These are phyloP conservation scores for Drosophila meridiana DNA, from an alignment of 2,888 invertebrate genomes.

Conservation along the genomic window DNA sequence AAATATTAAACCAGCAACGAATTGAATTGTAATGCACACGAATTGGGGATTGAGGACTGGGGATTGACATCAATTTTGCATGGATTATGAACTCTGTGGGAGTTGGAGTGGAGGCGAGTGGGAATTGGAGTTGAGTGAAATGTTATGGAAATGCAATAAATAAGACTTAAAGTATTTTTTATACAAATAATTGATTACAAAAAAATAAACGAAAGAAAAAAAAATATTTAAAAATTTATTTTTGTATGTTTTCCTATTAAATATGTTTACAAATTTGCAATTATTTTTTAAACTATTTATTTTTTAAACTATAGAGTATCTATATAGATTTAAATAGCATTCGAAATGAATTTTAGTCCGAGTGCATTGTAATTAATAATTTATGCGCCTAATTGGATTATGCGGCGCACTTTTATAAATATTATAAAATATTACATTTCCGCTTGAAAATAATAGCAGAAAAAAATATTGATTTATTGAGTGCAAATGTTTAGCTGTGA, in stretches of 20 bases:
- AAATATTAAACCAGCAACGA: conserved; percentile 31
- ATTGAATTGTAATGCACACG: conserved; percentile 10
- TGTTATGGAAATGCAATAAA: conserved; percentile 5
- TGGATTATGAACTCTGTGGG: conserved; percentile 30
- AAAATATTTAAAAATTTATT: conserved; percentile 4
- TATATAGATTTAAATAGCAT: background rate
- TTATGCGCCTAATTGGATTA: conserved; percentile 48
- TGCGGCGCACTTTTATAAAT: conserved; percentile 17
- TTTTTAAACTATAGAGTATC: background rate
- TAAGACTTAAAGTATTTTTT: conserved; percentile 4
- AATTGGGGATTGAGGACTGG: background rate
- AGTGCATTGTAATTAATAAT: conserved; percentile 44
- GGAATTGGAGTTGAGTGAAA: background rate
- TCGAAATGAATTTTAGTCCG: conserved; percentile 13
- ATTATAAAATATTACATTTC: conserved; percentile 8
- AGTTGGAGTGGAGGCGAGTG: background rate
- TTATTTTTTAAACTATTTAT: background rate
- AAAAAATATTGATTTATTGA: background rate
- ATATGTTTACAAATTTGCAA: background rate
- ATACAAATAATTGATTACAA: background rate
- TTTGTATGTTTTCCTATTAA: background rate
- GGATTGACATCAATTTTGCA: conserved; percentile 32
- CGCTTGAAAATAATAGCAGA: conserved; percentile 1
- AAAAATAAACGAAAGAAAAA: background rate
- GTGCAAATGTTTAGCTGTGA: conserved; percentile 5